Percentiles rank a stretch among this genome's conserved stretches.
These are phyloP conservation scores for Labeo catla DNA, from an alignment of 2,113 vertebrate species.

Conservation along the genomic window DNA sequence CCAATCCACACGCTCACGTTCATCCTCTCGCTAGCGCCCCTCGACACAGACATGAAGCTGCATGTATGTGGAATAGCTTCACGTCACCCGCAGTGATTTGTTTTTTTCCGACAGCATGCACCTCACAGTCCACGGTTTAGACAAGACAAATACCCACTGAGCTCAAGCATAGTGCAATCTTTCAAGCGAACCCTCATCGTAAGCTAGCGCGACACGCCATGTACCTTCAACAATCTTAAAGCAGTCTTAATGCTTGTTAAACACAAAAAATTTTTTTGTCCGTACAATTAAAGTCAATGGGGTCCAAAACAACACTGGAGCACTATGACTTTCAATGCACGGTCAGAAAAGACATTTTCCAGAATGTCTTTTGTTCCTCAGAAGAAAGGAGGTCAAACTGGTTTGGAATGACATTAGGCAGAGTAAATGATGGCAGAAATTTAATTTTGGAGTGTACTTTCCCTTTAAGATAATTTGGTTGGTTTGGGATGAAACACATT, in stretches of 20 bases:
- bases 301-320: not conserved
- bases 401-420: not conserved
- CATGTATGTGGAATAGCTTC: conserved; percentile 68
- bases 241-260: not conserved
- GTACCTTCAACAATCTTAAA: conserved; percentile 3
- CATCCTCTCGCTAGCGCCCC: conserved; percentile 38
- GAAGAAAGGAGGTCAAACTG: not conserved
- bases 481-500: not conserved
- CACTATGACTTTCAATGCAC: not conserved
- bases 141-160: conserved; percentile 56
- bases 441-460: not conserved
- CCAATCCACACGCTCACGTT: conserved; percentile 45
- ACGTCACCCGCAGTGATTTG: conserved; percentile 24
- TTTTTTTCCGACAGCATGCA: conserved; percentile 68
- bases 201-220: not conserved
- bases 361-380: not conserved
- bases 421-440: not conserved
- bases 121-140: conserved; percentile 64
- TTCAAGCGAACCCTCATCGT: conserved; percentile 32
- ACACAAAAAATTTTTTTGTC: not conserved
- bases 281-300: not conserved
- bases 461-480: not conserved
- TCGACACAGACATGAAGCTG: conserved; percentile 70
- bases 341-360: not conserved
- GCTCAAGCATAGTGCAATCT: conserved; percentile 66